These are phyloP conservation scores for Lytechinus pictus DNA, from an alignment of 35 echinoderm and acorn worm species.

Conservation along the genomic window DNA sequence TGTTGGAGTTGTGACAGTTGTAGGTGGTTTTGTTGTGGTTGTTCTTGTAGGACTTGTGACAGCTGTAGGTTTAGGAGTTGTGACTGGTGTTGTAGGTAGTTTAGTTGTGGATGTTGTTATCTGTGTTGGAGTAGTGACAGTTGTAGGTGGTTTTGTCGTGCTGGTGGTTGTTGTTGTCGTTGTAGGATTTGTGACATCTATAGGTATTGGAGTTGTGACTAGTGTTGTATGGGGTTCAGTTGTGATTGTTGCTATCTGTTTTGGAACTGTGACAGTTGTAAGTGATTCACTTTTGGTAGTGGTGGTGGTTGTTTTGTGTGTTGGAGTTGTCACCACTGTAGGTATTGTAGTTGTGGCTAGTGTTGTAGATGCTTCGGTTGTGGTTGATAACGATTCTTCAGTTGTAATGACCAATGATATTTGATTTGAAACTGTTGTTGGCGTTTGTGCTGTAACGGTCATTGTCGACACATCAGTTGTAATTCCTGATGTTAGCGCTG, in stretches of 20 bases:
- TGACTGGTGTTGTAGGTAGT: background rate
- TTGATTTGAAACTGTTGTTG: too few species aligned
- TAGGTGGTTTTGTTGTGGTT: background rate
- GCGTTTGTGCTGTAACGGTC: too few species aligned
- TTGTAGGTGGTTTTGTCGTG: background rate
- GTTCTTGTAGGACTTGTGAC: background rate
- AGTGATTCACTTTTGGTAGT: background rate
- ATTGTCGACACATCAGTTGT: too few species aligned
- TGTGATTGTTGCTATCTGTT: background rate
- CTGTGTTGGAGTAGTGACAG: background rate
- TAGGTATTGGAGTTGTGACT: background rate
- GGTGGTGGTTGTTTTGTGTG: background rate
- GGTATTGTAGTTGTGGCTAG: too few species aligned
- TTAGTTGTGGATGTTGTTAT: background rate
- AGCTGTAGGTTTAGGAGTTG: background rate
- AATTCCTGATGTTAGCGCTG: too few species aligned
- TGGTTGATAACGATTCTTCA: too few species aligned
- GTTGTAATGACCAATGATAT: too few species aligned
- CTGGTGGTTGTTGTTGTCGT: background rate
- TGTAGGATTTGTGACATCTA: background rate
- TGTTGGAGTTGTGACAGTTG: background rate
- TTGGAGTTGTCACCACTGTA: background rate
- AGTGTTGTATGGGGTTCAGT: background rate
- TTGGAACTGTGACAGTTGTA: background rate
- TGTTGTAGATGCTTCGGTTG: background rate